Percentiles rank a stretch among this genome's conserved stretches.
phyloP scores from a whole-genome alignment of 2,888 invertebrate species.

The Atherix ibis region DNA sequence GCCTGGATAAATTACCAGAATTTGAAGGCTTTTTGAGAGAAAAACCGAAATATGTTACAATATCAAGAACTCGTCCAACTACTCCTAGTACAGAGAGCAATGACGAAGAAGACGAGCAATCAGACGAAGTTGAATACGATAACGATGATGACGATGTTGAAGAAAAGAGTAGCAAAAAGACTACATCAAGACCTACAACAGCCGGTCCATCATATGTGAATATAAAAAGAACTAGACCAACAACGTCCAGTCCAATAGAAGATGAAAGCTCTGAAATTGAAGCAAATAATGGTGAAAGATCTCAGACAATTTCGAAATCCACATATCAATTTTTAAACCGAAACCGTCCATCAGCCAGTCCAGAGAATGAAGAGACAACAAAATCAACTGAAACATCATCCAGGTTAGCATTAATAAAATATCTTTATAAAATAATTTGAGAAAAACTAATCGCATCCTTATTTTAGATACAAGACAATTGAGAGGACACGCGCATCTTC shows the following conservation, averaged over 20 bases:
- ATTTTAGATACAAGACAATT: background rate
- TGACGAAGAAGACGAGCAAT: constrained; percentile 15
- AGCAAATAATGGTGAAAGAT: constrained; percentile 3
- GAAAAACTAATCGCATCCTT: no score
- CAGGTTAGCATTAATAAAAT: no score
- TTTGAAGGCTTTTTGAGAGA: constrained; percentile 31
- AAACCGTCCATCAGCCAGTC: constrained; percentile 17
- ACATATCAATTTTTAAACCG: constrained; percentile 22
- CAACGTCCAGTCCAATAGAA: constrained; percentile 18
- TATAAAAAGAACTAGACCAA: constrained; percentile 47
- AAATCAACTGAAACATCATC: constrained; percentile 6
- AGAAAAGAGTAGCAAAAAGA: constrained; percentile 3
- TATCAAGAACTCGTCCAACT: constrained; percentile 41
- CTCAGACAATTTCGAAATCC: constrained; percentile 14
- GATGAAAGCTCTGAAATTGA: constrained; percentile 11
- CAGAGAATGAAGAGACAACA: no score
- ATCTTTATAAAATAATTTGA: no score
- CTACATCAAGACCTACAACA: constrained; percentile 10
- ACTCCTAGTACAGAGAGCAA: constrained; percentile 24
- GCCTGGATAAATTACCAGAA: constrained; percentile 30
- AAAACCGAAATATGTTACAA: constrained; percentile 50
- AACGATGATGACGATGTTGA: constrained; percentile 14
- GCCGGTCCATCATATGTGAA: constrained; percentile 48
- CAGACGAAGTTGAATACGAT: constrained; percentile 17
- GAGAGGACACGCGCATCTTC: background rate